phyloP scores from a whole-genome alignment of 30 jellyfish, hydroid and myxozoan species.

The Pelagia noctiluca region DNA sequence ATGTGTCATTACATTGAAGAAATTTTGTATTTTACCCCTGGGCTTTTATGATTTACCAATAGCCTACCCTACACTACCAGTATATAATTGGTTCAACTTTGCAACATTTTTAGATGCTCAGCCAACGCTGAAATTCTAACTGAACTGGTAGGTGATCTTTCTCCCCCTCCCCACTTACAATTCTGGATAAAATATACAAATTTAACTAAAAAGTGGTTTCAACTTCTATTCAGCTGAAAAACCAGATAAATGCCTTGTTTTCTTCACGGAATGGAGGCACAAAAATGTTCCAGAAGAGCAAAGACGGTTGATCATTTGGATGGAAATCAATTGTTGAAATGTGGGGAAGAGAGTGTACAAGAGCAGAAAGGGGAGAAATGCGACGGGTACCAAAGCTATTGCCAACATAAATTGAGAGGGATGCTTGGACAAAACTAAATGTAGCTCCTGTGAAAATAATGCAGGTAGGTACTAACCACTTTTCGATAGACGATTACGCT shows the following conservation, averaged over 20 bases:
- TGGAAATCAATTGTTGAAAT: conserved; percentile 10
- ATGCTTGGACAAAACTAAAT: conserved; percentile 18
- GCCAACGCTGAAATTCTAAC: no score
- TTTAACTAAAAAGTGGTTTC: no score
- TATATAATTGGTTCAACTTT: no score
- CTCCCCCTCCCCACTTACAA: no score
- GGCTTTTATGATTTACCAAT: no score
- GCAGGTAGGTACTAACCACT: conserved; percentile 7
- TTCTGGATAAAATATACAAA: no score
- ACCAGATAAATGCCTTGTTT: conserved; percentile 14
- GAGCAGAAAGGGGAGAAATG: background rate
- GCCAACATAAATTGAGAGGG: background rate
- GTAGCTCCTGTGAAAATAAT: conserved; percentile 11
- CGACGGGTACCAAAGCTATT: conserved; percentile 2
- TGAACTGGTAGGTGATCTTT: no score
- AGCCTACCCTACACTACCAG: no score
- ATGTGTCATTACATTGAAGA: no score
- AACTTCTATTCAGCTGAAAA: conserved; percentile 18
- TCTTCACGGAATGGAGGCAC: background rate
- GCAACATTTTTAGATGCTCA: no score
- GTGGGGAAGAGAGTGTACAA: conserved; percentile 11
- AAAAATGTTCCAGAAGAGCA: background rate
- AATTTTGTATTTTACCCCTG: no score
- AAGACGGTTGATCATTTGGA: background rate
- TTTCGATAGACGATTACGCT: no score